Base-by-base conservation (phyloP, 2,113 vertebrate genomes). In the Erpornis zantholeuca region DNA sequence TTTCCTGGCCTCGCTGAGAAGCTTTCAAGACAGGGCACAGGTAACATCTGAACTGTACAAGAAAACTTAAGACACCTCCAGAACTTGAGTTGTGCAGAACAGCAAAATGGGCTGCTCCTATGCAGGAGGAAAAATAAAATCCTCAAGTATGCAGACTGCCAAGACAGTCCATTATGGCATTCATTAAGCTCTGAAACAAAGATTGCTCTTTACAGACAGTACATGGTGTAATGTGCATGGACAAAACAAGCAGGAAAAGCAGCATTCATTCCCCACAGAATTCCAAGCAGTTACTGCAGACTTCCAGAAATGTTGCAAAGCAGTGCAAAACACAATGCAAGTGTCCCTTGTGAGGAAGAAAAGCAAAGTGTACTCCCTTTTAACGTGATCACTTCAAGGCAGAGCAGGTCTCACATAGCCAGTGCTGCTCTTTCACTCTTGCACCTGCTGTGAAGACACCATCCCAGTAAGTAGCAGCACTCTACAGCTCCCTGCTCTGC, bases 381-480 rank as follows among this genome's bases (percentile, higher is more conserved):
- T 61, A 71, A 82, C 49, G 38, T 0, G 0, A 61, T 16, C 22
- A 5, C 86, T 45, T 72, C 61, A 42, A 79, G 65, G 91, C 65
- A 76, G 59, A 84, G 69, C 61, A 45, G 73, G 18, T 92, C 86
- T 77, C 15, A 1, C 47, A 60, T 7, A 59, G 85, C 79, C 13
- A 5, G 59, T 36, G 86, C 76, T 88, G 40, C 23, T 53, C 87
- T 63, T 83, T 76, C 82, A 36, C 88, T 93, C 85, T 11, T 63
- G 60, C 90, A 96, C 86, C 88, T 93, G 95, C 95, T 88, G 80
- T 8, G 54, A 86, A 63, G 88, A 86, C 83, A 75, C 86, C 4
- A 20, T 66, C 78, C 86, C 40, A 52, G 2, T 13, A 68, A 78
- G 69, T 0, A 86, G 83, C 68, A 82, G 52, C 80, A n/a, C 89